phyloP scores from a whole-genome alignment of 2,113 vertebrate species.

The Desmodus rotundus region DNA sequence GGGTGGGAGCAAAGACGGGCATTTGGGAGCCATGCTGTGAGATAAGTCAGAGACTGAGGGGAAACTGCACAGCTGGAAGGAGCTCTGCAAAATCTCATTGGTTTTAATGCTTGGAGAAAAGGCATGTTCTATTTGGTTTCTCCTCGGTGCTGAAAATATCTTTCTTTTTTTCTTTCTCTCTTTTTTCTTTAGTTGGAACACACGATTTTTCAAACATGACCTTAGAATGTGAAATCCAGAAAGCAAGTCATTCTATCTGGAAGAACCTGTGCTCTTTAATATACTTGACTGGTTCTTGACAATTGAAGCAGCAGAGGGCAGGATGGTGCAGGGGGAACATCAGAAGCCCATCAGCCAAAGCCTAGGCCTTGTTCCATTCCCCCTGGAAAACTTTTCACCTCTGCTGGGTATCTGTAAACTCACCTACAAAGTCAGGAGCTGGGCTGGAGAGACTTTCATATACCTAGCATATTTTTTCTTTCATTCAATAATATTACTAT shows the following conservation, averaged over 20 bases:
- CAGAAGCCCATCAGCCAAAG: not conserved
- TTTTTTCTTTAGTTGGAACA: not conserved
- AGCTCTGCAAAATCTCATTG: too few relatives aligned
- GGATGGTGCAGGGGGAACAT: not conserved
- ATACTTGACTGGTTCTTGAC: not conserved
- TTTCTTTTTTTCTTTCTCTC: not conserved
- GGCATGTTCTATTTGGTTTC: too few relatives aligned
- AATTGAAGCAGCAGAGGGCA: slow-evolving; percentile 36
- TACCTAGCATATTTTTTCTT: not conserved
- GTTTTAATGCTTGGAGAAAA: too few relatives aligned
- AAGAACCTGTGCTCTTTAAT: not conserved
- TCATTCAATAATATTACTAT: not conserved
- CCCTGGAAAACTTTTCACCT: not conserved
- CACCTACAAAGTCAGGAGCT: not conserved
- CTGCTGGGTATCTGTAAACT: not conserved
- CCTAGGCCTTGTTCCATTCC: not conserved
- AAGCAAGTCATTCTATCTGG: not conserved
- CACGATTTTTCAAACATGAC: not conserved
- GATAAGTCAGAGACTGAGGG: too few relatives aligned
- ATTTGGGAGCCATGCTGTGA: too few relatives aligned
- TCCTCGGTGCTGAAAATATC: too few relatives aligned
- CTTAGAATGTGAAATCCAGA: not conserved
- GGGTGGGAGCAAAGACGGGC: too few relatives aligned
- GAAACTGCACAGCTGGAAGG: too few relatives aligned
- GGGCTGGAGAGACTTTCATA: not conserved